Evolutionary conservation across 2,113 vertebrate genomes (phyloP).

Genomic region (Gnathonemus longibarbis): DNA sequence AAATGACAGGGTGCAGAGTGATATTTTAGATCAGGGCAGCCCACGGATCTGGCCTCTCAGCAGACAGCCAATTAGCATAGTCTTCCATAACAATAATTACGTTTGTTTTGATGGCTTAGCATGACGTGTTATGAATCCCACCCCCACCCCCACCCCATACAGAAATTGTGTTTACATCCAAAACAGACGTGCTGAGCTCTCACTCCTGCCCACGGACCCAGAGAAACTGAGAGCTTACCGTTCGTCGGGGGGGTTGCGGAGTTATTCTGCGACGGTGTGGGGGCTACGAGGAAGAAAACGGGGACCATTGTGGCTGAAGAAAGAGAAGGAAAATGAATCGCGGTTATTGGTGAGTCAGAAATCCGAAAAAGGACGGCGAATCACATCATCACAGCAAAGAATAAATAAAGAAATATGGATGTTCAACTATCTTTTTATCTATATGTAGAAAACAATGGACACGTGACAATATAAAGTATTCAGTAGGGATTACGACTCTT

Average conservation of each 20-base stretch:
- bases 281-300: constrained; percentile 53
- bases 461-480: not conserved
- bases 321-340: constrained; percentile 32
- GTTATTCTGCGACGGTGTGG: constrained; percentile 36
- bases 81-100: constrained; percentile 11
- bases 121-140: not conserved
- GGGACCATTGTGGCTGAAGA: constrained; percentile 61
- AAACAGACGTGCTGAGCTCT: not conserved
- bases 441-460: not conserved
- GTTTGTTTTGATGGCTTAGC: not conserved
- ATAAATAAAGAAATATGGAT: not conserved
- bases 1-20: not conserved
- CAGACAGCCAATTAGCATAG: constrained; percentile 8
- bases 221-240: constrained; percentile 35
- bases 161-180: not conserved
- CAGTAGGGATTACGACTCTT: not conserved
- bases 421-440: not conserved
- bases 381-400: not conserved
- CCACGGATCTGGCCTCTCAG: not conserved
- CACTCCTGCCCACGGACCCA: not conserved
- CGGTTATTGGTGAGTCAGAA: not conserved
- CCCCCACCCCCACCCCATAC: not conserved
- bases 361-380: not conserved
- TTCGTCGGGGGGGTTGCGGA: constrained; percentile 28
- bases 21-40: constrained; percentile 18